These are phyloP conservation scores for Dermolepida albohirtum DNA, from an alignment of 2,888 invertebrate genomes.

Conservation along the genomic window DNA sequence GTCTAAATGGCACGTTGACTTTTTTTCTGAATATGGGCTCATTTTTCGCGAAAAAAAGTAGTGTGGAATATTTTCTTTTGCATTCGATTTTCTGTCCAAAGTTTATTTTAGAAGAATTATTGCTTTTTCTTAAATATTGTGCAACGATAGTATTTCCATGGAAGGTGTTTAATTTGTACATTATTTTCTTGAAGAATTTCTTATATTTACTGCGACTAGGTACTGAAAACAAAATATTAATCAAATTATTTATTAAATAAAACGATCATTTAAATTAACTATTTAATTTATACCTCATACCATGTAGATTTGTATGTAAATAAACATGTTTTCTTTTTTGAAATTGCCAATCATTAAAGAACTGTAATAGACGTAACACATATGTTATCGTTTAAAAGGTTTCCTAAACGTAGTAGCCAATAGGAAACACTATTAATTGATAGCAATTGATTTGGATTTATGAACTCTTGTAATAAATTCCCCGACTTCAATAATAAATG, in stretches of 20 bases:
- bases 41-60: constrained; percentile 5
- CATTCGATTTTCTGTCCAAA: neutral
- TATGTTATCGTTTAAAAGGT: constrained; percentile 29
- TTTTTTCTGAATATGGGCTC: neutral
- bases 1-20: neutral
- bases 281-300: no score
- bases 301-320: no score
- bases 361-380: neutral
- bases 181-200: neutral
- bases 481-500: no score
- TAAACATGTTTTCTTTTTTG: no score
- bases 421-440: neutral
- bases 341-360: neutral
- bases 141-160: constrained; percentile 1
- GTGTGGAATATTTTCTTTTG: constrained; percentile 6
- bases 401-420: constrained; percentile 13
- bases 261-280: no score
- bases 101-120: neutral
- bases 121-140: constrained; percentile 21
- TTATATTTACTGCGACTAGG: no score
- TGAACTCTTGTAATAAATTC: no score
- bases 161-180: constrained; percentile 25
- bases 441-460: constrained; percentile 17
- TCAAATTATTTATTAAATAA: no score
- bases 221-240: no score